Conservation (phyloP, 2,113 vertebrate genomes). For the Tetrao urogallus region DNA sequence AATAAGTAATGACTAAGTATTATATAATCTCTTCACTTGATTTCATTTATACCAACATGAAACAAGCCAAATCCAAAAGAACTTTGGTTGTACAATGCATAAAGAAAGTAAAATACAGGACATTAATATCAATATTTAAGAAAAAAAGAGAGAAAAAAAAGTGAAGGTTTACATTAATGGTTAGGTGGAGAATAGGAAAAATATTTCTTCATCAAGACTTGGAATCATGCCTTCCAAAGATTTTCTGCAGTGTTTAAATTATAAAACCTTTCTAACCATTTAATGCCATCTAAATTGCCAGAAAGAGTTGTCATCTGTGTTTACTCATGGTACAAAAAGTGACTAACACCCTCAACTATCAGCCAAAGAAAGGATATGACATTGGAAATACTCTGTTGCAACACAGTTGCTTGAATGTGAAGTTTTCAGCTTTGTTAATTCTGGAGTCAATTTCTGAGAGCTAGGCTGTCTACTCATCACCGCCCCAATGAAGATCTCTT, state of each 20-base stretch:
- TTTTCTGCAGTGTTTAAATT: background rate
- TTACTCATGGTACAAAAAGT: background rate
- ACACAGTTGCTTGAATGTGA: background rate
- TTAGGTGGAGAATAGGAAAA: background rate
- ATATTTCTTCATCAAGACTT: background rate
- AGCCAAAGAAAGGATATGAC: background rate
- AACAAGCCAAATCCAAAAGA: background rate
- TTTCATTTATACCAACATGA: background rate
- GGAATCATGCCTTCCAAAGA: rapidly evolving
- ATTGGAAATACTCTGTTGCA: background rate
- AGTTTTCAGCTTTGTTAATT: background rate
- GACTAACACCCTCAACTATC: background rate
- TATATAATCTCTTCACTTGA: background rate
- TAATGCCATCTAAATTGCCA: background rate
- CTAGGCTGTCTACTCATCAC: background rate
- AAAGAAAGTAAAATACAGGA: background rate
- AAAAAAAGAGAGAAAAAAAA: background rate
- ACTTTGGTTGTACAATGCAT: background rate
- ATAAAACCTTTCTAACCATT: background rate
- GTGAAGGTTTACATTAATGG: background rate
- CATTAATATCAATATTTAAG: background rate
- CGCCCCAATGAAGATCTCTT: background rate
- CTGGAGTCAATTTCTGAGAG: rapidly evolving
- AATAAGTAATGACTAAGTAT: background rate
- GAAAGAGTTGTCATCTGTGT: background rate